Percentiles rank a stretch among this genome's conserved stretches.
phyloP scores from a whole-genome alignment of 2,113 vertebrate genomes.

The Phylloscopus trochiloides region DNA sequence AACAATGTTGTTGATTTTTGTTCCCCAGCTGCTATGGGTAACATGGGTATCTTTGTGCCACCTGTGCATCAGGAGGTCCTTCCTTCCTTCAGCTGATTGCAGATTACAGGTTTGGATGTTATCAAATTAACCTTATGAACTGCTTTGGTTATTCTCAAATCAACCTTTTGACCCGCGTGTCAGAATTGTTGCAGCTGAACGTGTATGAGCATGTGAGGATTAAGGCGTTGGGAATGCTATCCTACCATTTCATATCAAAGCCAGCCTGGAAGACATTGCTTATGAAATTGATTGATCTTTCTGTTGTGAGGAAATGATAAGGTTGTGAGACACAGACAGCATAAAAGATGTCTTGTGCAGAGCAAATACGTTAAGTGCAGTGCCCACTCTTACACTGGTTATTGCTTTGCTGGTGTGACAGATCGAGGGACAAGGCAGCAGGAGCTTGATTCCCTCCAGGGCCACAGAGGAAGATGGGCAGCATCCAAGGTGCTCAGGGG shows the following conservation, averaged over 20 bases:
- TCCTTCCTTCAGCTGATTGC: constrained; percentile 3
- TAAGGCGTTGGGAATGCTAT: not conserved
- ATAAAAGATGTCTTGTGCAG: not conserved
- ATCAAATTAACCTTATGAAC: constrained; percentile 45
- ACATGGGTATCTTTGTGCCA: not conserved
- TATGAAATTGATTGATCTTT: constrained; percentile 12
- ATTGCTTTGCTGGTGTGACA: not conserved
- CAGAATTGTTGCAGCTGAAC: not conserved
- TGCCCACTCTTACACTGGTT: not conserved
- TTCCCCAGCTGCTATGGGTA: not conserved
- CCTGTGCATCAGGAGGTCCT: not conserved
- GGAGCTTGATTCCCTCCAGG: fast-evolving
- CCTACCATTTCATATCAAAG: constrained; percentile 7
- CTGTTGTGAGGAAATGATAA: not conserved
- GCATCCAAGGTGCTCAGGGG: not conserved
- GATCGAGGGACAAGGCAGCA: not conserved
- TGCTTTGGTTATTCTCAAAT: constrained; percentile 32
- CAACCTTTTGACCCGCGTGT: not conserved
- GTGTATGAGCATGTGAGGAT: not conserved
- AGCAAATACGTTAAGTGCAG: not conserved
- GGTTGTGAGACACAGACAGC: not conserved
- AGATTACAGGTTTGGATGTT: constrained; percentile 30
- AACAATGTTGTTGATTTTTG: not conserved
- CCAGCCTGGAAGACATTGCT: not conserved
- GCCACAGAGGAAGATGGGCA: not conserved